phyloP scores from a whole-genome alignment of 2,113 vertebrate genomes.

The Benitochromis conjunctus region DNA sequence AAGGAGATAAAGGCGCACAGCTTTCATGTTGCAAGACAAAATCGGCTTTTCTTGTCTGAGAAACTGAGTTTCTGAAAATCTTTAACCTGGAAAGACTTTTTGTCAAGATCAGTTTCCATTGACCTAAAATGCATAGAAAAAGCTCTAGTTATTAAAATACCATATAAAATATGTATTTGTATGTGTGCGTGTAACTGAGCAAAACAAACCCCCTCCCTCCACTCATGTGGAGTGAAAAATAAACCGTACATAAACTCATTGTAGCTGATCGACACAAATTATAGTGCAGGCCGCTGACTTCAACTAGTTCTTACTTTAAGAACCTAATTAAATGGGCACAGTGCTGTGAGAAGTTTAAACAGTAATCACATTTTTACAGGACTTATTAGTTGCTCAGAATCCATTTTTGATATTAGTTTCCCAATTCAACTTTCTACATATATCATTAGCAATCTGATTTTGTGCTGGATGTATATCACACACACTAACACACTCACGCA shows the following conservation, averaged over 20 bases:
- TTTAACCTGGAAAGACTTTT: neutral
- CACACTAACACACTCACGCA: neutral
- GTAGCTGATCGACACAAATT: conserved; percentile 32
- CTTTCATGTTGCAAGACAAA: neutral
- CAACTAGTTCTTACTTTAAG: conserved; percentile 1
- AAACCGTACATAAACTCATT: neutral
- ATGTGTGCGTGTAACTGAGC: rapidly evolving
- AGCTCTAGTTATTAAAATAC: neutral
- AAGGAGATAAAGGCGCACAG: neutral
- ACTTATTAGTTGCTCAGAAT: neutral
- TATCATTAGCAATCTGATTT: neutral
- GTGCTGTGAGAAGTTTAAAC: neutral
- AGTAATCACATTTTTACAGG: neutral
- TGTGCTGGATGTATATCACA: neutral
- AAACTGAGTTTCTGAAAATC: neutral
- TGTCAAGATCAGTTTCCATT: neutral
- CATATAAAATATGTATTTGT: rapidly evolving
- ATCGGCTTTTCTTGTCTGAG: neutral
- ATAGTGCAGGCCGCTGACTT: neutral
- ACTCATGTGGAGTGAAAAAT: neutral
- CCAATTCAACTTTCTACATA: neutral
- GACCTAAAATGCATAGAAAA: neutral
- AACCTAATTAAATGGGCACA: conserved; percentile 17
- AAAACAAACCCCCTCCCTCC: neutral
- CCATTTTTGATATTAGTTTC: neutral